Evolutionary conservation across 2,797 vertebrate genomes (phyloP).

Genomic region (Anguilla obscura): DNA sequence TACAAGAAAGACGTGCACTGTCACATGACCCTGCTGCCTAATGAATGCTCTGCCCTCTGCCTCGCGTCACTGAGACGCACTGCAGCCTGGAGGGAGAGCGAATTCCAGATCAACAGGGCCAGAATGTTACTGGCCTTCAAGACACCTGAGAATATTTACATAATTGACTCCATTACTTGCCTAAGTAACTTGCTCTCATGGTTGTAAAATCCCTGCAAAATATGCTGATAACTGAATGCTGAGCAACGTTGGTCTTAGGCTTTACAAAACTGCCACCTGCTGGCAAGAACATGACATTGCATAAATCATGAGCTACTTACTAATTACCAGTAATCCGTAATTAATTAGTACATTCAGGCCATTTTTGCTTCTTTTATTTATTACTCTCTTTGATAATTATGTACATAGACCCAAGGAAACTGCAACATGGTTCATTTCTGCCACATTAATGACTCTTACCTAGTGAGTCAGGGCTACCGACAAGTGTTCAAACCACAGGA

Average conservation of each 20-base stretch:
- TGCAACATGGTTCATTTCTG: background rate
- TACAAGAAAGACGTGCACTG: slow-evolving; percentile 30
- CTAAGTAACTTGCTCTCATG: background rate
- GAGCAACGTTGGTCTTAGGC: background rate
- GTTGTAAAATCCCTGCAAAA: background rate
- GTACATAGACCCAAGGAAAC: background rate
- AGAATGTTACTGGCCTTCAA: background rate
- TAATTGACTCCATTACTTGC: background rate
- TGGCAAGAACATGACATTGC: slow-evolving; percentile 51
- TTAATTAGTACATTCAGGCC: background rate
- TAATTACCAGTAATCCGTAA: background rate
- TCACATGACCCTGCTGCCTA: background rate
- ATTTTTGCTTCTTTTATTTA: background rate
- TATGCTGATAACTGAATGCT: background rate
- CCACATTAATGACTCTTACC: background rate
- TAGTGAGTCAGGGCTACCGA: background rate
- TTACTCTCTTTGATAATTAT: background rate
- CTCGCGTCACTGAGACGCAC: background rate
- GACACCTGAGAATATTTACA: background rate
- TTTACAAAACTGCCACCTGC: slow-evolving; percentile 63
- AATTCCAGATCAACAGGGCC: background rate
- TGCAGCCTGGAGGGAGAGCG: background rate
- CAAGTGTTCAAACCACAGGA: background rate
- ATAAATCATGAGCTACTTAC: background rate
- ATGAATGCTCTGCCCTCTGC: background rate